These are phyloP conservation scores for Diarsia mendica DNA, from an alignment of 2,888 invertebrate genomes.

Conservation along the genomic window DNA sequence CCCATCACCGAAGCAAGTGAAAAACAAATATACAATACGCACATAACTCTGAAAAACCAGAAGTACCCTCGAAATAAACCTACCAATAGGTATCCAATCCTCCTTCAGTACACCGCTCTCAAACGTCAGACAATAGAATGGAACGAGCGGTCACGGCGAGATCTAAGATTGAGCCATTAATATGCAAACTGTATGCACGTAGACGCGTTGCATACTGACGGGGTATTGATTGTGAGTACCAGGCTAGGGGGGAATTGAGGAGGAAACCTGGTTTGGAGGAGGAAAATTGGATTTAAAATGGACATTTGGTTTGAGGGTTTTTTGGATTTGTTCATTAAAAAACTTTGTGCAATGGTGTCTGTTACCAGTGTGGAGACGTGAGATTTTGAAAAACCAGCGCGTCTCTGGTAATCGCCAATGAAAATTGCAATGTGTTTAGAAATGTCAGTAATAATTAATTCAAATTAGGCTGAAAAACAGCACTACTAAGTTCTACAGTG, in stretches of 20 bases:
- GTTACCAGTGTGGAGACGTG: too few species aligned
- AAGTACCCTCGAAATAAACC: not conserved
- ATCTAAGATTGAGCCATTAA: conserved; percentile 79
- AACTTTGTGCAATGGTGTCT: too few species aligned
- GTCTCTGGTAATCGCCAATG: too few species aligned
- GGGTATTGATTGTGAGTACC: conserved; percentile 48
- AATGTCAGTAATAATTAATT: too few species aligned
- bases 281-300: not conserved
- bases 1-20: too few species aligned
- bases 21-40: too few species aligned
- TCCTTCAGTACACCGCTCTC: conserved; percentile 24
- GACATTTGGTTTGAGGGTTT: not conserved
- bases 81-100: conserved; percentile 15
- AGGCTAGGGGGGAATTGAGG: not conserved
- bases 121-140: conserved; percentile 73
- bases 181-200: conserved; percentile 78
- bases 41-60: too few species aligned
- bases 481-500: too few species aligned
- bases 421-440: too few species aligned
- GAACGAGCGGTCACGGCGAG: conserved; percentile 74
- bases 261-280: not conserved
- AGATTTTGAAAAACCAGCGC: too few species aligned
- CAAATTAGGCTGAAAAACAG: too few species aligned
- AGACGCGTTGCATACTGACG: conserved; percentile 56
- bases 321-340: too few species aligned